Conservation (phyloP, 2,797 vertebrate genomes). For the Gorsachius magnificus region DNA sequence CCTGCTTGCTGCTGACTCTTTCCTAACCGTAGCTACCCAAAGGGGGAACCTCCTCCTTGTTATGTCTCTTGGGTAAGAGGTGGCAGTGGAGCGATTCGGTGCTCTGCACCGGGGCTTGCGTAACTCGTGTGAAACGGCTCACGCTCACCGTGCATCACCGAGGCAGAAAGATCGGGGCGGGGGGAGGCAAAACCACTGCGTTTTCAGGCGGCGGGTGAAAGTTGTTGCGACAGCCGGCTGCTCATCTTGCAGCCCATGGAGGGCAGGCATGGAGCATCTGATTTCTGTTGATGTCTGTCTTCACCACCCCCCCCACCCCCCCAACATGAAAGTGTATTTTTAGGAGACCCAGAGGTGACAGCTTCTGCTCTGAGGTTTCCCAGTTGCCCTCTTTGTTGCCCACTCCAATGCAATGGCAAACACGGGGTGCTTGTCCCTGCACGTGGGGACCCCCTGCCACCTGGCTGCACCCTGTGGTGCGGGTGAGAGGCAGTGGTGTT, state of each 20-base stretch:
- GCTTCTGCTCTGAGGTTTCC: neutral
- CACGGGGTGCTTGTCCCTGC: rapidly evolving
- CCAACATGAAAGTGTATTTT: rapidly evolving
- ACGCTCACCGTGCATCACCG: rapidly evolving
- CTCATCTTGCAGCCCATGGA: neutral
- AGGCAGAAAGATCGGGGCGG: neutral
- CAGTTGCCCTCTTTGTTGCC: neutral
- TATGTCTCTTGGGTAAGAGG: neutral
- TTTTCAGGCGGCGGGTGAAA: neutral
- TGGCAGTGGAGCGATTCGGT: neutral
- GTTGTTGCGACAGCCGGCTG: neutral
- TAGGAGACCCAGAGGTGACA: neutral
- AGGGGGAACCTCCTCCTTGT: neutral
- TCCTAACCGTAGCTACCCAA: neutral
- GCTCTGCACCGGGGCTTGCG: neutral
- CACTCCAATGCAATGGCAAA: rapidly evolving
- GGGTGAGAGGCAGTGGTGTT: rapidly evolving
- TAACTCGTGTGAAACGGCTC: neutral
- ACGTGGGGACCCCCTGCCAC: rapidly evolving
- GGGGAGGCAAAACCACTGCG: neutral
- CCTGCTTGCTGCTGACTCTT: neutral
- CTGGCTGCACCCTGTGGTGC: neutral
- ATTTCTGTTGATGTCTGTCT: neutral
- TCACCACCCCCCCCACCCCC: rapidly evolving
- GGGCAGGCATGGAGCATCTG: neutral